Conservation (phyloP, 2,888 invertebrate species). For the Ditylenchus weischeri region DNA sequence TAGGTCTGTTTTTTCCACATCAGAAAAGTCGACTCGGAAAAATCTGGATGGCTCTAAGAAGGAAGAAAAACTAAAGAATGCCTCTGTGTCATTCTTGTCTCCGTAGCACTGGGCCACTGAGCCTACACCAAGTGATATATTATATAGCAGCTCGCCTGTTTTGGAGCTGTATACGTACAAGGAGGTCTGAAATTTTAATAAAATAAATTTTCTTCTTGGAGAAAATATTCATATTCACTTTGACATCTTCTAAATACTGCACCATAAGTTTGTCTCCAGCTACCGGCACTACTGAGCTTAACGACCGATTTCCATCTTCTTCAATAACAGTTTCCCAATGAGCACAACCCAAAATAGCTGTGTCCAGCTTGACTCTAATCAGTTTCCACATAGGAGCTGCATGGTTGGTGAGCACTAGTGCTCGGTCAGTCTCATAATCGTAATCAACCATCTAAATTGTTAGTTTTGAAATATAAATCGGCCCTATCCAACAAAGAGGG, state of each 20-base stretch:
- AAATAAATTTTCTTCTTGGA: background rate
- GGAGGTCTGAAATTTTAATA: conserved; percentile 68
- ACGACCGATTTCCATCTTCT: conserved; percentile 79
- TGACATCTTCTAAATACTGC: conserved; percentile 87
- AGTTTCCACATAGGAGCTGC: conserved; percentile 86
- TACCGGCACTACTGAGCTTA: conserved; percentile 83
- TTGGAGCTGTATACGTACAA: conserved; percentile 76
- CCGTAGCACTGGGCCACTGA: conserved; percentile 80
- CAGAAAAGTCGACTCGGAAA: conserved; percentile 78
- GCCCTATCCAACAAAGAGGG: too few species aligned
- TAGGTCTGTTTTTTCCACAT: conserved; percentile 45
- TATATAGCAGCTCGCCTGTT: conserved; percentile 71
- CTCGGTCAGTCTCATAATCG: conserved; percentile 69
- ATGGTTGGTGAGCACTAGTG: conserved; percentile 85
- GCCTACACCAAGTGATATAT: conserved; percentile 68
- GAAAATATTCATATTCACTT: conserved; percentile 67
- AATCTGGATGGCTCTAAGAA: conserved; percentile 85
- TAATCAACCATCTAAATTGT: conserved; percentile 79
- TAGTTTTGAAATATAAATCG: conserved; percentile 10
- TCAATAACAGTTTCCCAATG: conserved; percentile 79
- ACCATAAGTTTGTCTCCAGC: conserved; percentile 79
- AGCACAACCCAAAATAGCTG: conserved; percentile 14
- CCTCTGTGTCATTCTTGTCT: conserved; percentile 65
- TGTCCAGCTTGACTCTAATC: conserved; percentile 69
- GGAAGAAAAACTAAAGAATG: conserved; percentile 89